Evolutionary conservation across 35 echinoderm and acorn worm species (phyloP), one percentile per base, ranked within the genome.

Genomic region (Eucidaris tribuloides): DNA sequence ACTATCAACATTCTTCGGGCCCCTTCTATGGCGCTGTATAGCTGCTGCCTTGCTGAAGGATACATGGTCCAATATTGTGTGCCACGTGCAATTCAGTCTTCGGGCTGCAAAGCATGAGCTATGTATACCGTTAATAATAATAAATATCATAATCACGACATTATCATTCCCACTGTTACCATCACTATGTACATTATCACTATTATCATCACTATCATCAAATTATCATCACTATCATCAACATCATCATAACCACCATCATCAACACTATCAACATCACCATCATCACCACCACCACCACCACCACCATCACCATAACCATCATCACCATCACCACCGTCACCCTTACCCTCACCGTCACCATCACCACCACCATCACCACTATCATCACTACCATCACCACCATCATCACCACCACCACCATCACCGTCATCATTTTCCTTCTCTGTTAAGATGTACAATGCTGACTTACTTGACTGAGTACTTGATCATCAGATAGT

Each of bases 381-480:
- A 52, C 48, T n/a, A 52, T 52, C 48, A 52, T n/a, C 48, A 52
- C n/a, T n/a, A 52, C 48, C 48, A 52, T n/a, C 48, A 52, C n/a
- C 48, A 52, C n/a, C 48, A 52, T 52, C 48, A 52, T n/a, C 48
- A 52, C n/a, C 48, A 52, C n/a, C 48, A 52, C n/a, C 48, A 52
- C n/a, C 48, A 11, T 52, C 48, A 52, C 48, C 48, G 20, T 52
- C 48, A 52, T 52, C 48, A 52, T 52, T n/a, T 52, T 52, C n/a
- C 38, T n/a, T 23, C 34, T 74, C 1, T 25, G n/a, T n/a, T n/a
- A n/a, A n/a, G n/a, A n/a, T n/a, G n/a, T n/a, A n/a, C n/a, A n/a
- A n/a, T n/a, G n/a, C 11, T 15, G 11, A 86, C 83, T 83, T 83
- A 97, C 94, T 62, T 86, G 90, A 59, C 94, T 97, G n/a, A 97